phyloP scores from a whole-genome alignment of 2,113 vertebrate genomes.

The Leptodactylus fuscus region DNA sequence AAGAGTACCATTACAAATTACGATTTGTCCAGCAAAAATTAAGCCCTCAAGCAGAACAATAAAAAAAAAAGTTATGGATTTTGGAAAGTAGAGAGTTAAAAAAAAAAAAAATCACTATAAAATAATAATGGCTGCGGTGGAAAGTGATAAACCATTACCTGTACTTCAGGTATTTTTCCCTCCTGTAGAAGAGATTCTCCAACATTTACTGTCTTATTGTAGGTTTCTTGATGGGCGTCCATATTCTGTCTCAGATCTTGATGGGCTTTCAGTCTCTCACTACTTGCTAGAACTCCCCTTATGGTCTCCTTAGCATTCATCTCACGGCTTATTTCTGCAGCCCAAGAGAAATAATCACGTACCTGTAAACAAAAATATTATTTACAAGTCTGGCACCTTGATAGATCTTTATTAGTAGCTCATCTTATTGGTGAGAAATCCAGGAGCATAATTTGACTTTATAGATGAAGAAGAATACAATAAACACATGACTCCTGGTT shows the following conservation, averaged over 20 bases:
- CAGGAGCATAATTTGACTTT: too few species aligned
- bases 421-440: too few species aligned
- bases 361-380: slow-evolving; percentile 65
- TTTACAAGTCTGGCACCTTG: background rate
- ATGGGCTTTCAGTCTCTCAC: slow-evolving; percentile 77
- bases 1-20: too few species aligned
- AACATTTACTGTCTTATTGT: slow-evolving; percentile 68
- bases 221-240: slow-evolving; percentile 75
- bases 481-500: background rate
- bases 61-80: too few species aligned
- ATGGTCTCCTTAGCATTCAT: slow-evolving; percentile 80
- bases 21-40: too few species aligned
- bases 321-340: slow-evolving; percentile 72
- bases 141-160: too few species aligned
- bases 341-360: slow-evolving; percentile 83
- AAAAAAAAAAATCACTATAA: too few species aligned
- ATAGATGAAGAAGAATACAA: too few species aligned
- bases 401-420: background rate
- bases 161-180: slow-evolving; percentile 65
- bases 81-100: too few species aligned
- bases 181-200: slow-evolving; percentile 75
- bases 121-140: too few species aligned
- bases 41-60: too few species aligned
- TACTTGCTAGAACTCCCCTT: slow-evolving; percentile 74
- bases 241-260: slow-evolving; percentile 83